Base-by-base conservation (phyloP, 2,113 vertebrate species). In the Aphelocoma coerulescens region DNA sequence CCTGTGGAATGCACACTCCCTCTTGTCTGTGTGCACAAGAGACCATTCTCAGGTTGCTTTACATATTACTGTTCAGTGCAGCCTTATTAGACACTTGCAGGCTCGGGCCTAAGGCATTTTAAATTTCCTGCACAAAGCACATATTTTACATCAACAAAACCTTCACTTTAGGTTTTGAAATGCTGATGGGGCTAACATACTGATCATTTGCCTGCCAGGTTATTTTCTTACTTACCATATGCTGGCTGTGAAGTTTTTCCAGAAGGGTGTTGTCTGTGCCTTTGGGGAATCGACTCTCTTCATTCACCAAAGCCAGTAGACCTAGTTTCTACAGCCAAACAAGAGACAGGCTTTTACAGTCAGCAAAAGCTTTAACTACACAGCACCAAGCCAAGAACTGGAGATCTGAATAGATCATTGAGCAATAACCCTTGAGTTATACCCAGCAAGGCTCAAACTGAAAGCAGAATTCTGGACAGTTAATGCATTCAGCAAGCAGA, bases 251-350 rank as follows among this genome's bases (percentile, higher is more conserved):
- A 87, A 99, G 98, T 92, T 99, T 99, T 98, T 99, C 99, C 97
- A 99, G 95, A 67, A 99, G 98, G 92, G 99, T 99, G 98, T 98
- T 98, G 98, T 99, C 99, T 23, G 98, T 99, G 97, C 99, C 99
- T 98, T 99, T 99, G 84, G 99, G 99, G 96, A 99, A 99, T 93
- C 99, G 98, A 95, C 99, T 99, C 95, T 99, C 99, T 96, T 99
- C 99, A 85, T 99, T 99, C 96, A 99, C 99, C 95, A 99, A 98
- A 96, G 99, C 98, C 97, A 99, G 97, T 88, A 99, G 97, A 96
- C 99, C 99, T 97, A 99, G 98, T 98, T 99, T 99, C 99, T 99
- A 96, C 74, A 91, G 88, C 76, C 80, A 85, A 74, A 93, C 51
- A 88, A 90, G 51, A 97, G 49, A 97, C 13, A 91, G 87, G 95